Evolutionary conservation across 1,140 invertebrate species (phyloP), one percentile per base, ranked within the genome.

Genomic region (Zaprionus lachaisei): DNA sequence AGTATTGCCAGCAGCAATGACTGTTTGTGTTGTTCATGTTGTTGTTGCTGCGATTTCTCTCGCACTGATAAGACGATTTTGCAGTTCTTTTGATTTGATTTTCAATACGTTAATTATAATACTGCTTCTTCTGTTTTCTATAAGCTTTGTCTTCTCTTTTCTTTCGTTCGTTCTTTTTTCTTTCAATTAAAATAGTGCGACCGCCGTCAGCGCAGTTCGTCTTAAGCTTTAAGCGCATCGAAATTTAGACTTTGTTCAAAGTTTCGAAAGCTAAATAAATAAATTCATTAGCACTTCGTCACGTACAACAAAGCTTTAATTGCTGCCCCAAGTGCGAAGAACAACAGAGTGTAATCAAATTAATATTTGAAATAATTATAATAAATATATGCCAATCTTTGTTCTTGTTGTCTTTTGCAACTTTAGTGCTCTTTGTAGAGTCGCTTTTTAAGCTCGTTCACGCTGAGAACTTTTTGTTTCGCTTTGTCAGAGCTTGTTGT

Each of bases 211-310:
- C 54, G 44, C 54, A 47, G 20, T 57, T 28, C 26, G 34, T 47
- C 61, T 87, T 80, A 89, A 89, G 84, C 84, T 89, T 89, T 55
- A 89, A 89, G 85, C 85, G 77, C 72, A 89, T 83, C 66, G 67
- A 58, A 70, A 77, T 62, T 73, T 73, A 73, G 74, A 77, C 74
- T 77, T 72, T 76, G 73, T 41, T 15, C 65, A 77, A 77, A 70
- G 74, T 72, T 66, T 56, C 11, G 72, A 86, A 87, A 87, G 81
- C 85, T 87, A 24, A 51, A 71, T 77, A 61, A 44, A 47, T 47
- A 47, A 47, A 47, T 47, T 47, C n/a, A 47, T 47, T 55, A 54
- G 58, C 37, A 57, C 20, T 61, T 60, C 72, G 17, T 20, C n/a
- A 17, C 38, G 5, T n/a, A 49, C 17, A 22, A 2, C 20, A 20